These are phyloP conservation scores for Drosophila sordidapex DNA, from an alignment of 2,888 invertebrate genomes.

Conservation along the genomic window DNA sequence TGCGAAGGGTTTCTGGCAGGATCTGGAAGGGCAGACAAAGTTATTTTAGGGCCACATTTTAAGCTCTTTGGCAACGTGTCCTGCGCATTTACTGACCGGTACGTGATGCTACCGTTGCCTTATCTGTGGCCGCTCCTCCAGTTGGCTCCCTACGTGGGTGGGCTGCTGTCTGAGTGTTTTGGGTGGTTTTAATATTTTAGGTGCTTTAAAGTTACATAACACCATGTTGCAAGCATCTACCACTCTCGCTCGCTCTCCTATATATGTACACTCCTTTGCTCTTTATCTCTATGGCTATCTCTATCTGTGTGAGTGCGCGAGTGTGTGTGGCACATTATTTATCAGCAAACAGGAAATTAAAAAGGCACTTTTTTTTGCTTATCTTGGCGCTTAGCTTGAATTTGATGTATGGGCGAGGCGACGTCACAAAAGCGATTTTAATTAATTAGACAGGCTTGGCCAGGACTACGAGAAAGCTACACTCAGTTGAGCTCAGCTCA, in stretches of 20 bases:
- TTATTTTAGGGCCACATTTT: conserved; percentile 80
- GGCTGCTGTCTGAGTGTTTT: conserved; percentile 39
- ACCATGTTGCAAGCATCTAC: conserved; percentile 35
- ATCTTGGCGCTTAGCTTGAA: conserved; percentile 72
- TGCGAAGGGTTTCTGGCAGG: conserved; percentile 34
- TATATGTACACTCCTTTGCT: background rate
- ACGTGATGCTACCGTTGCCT: conserved; percentile 61
- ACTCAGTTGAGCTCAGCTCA: conserved; percentile 16
- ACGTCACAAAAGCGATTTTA: conserved; percentile 73
- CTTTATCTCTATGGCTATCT: conserved; percentile 28
- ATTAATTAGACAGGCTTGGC: conserved; percentile 66
- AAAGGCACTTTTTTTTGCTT: conserved; percentile 71
- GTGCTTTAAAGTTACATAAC: conserved; percentile 76
- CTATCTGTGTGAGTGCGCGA: conserved; percentile 16
- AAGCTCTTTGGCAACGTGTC: conserved; percentile 79
- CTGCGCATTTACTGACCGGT: conserved; percentile 66
- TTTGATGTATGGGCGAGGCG: conserved; percentile 59
- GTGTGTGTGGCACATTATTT: conserved; percentile 64
- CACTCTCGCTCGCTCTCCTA: conserved; percentile 7
- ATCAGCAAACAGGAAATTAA: conserved; percentile 80
- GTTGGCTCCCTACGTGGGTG: conserved; percentile 43
- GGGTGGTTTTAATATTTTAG: conserved; percentile 79
- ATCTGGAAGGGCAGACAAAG: conserved; percentile 67
- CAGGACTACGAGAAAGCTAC: conserved; percentile 16
- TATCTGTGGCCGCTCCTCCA: conserved; percentile 68